Conservation (phyloP, 2,797 vertebrate genomes). For the Acanthurus leucopareius region DNA sequence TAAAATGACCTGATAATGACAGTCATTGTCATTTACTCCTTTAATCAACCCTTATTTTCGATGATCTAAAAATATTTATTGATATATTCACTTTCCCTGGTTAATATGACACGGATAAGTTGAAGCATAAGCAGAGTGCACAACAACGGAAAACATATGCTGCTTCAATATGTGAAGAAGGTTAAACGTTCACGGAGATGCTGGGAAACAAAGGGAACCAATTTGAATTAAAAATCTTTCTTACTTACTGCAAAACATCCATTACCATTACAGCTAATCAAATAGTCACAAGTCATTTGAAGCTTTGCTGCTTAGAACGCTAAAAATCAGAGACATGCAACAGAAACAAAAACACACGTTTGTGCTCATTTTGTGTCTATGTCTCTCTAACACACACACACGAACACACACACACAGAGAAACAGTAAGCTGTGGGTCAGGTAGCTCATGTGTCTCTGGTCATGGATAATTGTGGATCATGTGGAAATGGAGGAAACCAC, state of each 20-base stretch:
- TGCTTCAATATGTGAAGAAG: conserved; percentile 16
- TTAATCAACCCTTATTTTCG: background rate
- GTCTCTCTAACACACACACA: conserved; percentile 1
- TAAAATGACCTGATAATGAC: background rate
- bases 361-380: conserved; percentile 3
- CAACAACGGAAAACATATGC: conserved; percentile 5
- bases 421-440: conserved; percentile 65
- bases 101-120: background rate
- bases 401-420: conserved; percentile 3
- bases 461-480: conserved; percentile 42
- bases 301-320: conserved; percentile 23
- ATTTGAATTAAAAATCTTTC: conserved; percentile 51
- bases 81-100: background rate
- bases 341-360: conserved; percentile 2
- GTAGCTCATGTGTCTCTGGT: conserved; percentile 70
- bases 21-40: background rate
- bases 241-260: conserved; percentile 42
- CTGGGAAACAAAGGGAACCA: background rate
- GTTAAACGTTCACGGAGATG: conserved; percentile 18
- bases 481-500: conserved; percentile 60
- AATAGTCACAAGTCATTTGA: conserved; percentile 25
- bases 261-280: conserved; percentile 42
- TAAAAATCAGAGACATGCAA: conserved; percentile 15
- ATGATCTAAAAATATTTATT: background rate
- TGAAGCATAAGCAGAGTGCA: background rate